phyloP scores from a whole-genome alignment of 2,888 invertebrate genomes.

The Melanotus villosus region DNA sequence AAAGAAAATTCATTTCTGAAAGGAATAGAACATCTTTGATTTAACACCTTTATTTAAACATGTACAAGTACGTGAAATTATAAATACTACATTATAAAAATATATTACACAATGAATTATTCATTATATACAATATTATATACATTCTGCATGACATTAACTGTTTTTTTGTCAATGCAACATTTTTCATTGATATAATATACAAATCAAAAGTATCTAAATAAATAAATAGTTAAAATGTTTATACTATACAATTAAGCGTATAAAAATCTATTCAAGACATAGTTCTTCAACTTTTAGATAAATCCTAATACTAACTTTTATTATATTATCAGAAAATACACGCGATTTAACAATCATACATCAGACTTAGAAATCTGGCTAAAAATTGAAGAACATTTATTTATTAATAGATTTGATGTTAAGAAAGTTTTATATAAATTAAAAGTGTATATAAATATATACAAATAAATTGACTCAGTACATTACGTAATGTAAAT shows the following conservation, averaged over 20 bases:
- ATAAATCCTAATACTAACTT: background rate
- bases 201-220: slow-evolving; percentile 14
- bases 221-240: slow-evolving; percentile 31
- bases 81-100: slow-evolving; percentile 34
- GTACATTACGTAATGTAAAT: slow-evolving; percentile 28
- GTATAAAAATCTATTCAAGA: slow-evolving; percentile 14
- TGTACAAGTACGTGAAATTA: slow-evolving; percentile 29
- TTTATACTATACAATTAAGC: slow-evolving; percentile 35
- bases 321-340: background rate
- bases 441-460: slow-evolving; percentile 16
- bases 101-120: slow-evolving; percentile 26
- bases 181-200: slow-evolving; percentile 3
- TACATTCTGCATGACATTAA: slow-evolving; percentile 3
- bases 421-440: slow-evolving; percentile 13
- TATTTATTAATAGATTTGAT: too few relatives aligned
- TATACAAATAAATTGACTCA: slow-evolving; percentile 31
- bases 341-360: background rate
- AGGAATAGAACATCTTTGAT: background rate
- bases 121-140: slow-evolving; percentile 29
- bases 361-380: background rate
- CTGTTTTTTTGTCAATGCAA: background rate
- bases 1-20: too few relatives aligned
- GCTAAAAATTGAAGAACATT: slow-evolving; percentile 4
- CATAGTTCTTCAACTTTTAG: background rate
- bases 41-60: slow-evolving; percentile 19